Evolutionary conservation across 2,888 invertebrate species (phyloP).

Genomic region (Heteromyza rotundicornis): DNA sequence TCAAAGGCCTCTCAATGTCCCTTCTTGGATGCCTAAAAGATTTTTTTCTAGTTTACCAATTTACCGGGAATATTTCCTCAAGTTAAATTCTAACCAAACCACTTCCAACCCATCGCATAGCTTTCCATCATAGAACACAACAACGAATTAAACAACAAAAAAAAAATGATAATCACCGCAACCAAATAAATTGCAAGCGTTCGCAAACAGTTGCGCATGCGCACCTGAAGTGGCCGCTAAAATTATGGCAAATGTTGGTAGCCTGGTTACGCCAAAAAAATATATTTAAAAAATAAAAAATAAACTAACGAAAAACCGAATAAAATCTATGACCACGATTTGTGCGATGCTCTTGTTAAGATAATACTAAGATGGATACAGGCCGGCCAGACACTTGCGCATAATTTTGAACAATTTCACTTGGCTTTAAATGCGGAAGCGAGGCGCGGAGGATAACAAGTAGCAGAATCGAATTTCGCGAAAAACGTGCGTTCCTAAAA

Average conservation of each 20-base stretch:
- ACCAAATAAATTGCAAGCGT: neutral
- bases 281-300: neutral
- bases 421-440: neutral
- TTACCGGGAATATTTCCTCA: no score
- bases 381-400: neutral
- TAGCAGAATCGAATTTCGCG: constrained; percentile 29
- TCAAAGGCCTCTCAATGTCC: no score
- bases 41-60: no score
- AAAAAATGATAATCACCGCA: neutral
- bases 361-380: constrained; percentile 20
- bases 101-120: no score
- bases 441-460: constrained; percentile 18
- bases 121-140: no score
- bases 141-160: no score
- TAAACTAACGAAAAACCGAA: neutral
- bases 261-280: neutral
- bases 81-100: no score
- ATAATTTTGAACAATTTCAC: neutral
- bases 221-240: neutral
- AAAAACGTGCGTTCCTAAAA: constrained; percentile 30
- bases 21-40: no score
- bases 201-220: neutral
- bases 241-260: neutral
- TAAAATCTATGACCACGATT: constrained; percentile 28
- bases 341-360: constrained; percentile 29